Evolutionary conservation across 2,888 invertebrate genomes (phyloP), one percentile per base, ranked within the genome.

Genomic region (Chydorus sphaericus): DNA sequence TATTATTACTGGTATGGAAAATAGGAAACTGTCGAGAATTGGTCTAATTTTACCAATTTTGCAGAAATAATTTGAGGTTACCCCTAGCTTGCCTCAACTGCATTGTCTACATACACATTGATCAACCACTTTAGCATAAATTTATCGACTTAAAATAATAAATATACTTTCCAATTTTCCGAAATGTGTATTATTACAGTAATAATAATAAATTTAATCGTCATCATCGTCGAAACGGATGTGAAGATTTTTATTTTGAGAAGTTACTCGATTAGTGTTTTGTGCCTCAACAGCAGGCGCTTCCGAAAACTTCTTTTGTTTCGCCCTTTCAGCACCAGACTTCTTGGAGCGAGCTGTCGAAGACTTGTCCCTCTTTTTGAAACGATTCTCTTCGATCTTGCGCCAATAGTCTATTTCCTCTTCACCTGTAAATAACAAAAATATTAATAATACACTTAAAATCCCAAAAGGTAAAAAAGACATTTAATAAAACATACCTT

Each of bases 331-430:
- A 50, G 77, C 69, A 4, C 80, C 81, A 57, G 81, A 73, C 64
- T 75, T 73, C 38, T 79, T 78, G 1, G 70, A 67, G 29, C 69
- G 70, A n/a, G n/a, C n/a, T n/a, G n/a, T n/a, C 7, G 66, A 61
- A 39, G 71, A 70, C 58, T 73, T 73, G 14, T 70, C 67, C 33
- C 74, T 67, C 65, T 79, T 80, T 5, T 72, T 69, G 54, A 73
- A 71, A 59, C 81, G 73, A 65, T 82, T 81, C 11, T 70, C 69
- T 61, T 75, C 73, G 37, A 90, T 83, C 65, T 84, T 85, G 18
- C 79, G 70, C 90, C 91, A 92, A 70, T 93, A 92, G 23, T 72
- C 70, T 36, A 75, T 71, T 67, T 91, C 91, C 59, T 82, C 83
- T 2, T 80, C 75, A 1, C 80, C 85, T 61, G 70, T 62, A 56